Conservation (phyloP, 2,888 invertebrate genomes). For the Sinhomidia bicolor region DNA sequence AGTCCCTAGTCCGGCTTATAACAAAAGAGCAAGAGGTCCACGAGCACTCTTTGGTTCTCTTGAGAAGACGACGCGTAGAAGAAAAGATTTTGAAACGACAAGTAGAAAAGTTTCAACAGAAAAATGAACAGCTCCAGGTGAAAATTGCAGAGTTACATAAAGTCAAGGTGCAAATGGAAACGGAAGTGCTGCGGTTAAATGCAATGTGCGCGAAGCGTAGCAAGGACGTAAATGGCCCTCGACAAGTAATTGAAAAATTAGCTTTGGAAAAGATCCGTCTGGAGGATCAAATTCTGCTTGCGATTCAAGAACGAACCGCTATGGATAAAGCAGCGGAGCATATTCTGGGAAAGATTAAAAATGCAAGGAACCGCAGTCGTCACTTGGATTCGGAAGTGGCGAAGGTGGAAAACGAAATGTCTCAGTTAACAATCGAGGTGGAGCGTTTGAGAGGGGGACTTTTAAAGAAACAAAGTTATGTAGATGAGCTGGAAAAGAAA, state of each 20-base stretch:
- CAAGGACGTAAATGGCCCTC: conserved; percentile 75
- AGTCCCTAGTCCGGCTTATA: conserved; percentile 75
- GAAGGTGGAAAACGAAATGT: conserved; percentile 79
- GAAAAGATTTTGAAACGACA: conserved; percentile 76
- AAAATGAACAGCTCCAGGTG: conserved; percentile 67
- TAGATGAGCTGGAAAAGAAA: conserved; percentile 82
- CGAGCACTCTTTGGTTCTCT: conserved; percentile 75
- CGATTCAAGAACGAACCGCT: conserved; percentile 87
- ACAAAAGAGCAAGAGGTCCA: conserved; percentile 78
- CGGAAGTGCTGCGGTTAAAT: conserved; percentile 82
- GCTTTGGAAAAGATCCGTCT: conserved; percentile 84
- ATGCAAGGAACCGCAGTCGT: conserved; percentile 83
- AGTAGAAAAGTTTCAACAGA: conserved; percentile 60
- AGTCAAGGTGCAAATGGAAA: conserved; percentile 70
- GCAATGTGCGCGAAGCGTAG: conserved; percentile 83
- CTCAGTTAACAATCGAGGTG: conserved; percentile 82
- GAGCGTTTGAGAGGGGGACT: conserved; percentile 84
- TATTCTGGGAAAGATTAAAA: conserved; percentile 82
- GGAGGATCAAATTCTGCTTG: conserved; percentile 86
- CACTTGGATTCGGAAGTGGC: conserved; percentile 83
- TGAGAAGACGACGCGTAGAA: conserved; percentile 77
- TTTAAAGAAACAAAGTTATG: conserved; percentile 81
- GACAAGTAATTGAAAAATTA: conserved; percentile 83
- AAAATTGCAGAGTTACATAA: conserved; percentile 72
- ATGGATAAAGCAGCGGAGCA: conserved; percentile 86